These are phyloP conservation scores for Tor tambroides DNA, from an alignment of 2,113 vertebrate species.

Conservation along the genomic window DNA sequence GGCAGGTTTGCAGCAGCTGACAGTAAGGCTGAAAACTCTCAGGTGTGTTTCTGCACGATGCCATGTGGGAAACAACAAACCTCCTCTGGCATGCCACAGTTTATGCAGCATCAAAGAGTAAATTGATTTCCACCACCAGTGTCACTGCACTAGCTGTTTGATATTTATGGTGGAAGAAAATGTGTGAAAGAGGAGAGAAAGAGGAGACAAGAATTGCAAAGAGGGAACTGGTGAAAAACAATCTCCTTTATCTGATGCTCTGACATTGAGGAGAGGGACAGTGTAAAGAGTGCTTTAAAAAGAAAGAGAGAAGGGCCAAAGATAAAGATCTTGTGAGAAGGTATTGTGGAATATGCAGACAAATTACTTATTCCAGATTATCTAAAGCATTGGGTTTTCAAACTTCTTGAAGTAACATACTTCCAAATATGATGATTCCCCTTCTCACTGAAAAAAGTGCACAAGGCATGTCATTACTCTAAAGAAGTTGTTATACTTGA, in stretches of 20 bases:
- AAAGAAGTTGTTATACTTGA: background rate
- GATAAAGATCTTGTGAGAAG: background rate
- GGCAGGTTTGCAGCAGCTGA: constrained; percentile 13
- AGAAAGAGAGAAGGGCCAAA: background rate
- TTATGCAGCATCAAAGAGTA: constrained; percentile 61
- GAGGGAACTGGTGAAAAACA: background rate
- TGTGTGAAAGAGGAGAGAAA: constrained; percentile 5
- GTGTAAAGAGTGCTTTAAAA: background rate
- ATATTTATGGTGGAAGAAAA: constrained; percentile 53
- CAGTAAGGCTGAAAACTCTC: constrained; percentile 46
- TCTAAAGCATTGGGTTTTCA: no score
- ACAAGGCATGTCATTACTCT: constrained; percentile 10
- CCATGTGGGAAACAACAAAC: constrained; percentile 27
- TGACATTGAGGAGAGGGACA: constrained; percentile 12
- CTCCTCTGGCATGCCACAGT: constrained; percentile 43
- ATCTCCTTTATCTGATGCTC: constrained; percentile 3
- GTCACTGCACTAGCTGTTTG: constrained; percentile 42
- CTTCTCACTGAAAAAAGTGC: constrained; percentile 20
- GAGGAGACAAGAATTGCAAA: constrained; percentile 29
- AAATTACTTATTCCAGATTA: no score
- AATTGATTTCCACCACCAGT: constrained; percentile 55
- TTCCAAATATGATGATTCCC: no score
- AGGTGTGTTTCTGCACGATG: constrained; percentile 34
- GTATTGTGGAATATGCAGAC: no score
- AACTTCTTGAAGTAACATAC: no score